Conservation (phyloP, 2,113 vertebrate genomes). For the Apodemus sylvaticus region DNA sequence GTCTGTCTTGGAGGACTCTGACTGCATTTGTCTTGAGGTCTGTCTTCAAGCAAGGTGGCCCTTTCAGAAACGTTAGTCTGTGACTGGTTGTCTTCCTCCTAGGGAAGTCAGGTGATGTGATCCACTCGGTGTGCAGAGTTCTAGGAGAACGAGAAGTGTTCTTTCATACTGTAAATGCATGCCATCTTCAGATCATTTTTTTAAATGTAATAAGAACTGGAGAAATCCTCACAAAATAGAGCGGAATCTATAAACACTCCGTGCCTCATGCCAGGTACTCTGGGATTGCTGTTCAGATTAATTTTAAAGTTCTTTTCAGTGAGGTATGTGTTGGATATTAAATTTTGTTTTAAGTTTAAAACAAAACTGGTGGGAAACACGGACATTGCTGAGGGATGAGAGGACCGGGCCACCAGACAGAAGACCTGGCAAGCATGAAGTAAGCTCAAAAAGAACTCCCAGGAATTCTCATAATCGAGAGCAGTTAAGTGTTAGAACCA, state of each 20-base stretch:
- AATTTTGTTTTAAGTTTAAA: constrained; percentile 16
- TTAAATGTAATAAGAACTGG: not conserved
- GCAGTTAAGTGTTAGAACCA: too few relatives aligned
- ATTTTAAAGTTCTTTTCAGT: not conserved
- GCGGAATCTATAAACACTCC: not conserved
- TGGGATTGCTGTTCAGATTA: not conserved
- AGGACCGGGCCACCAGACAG: too few relatives aligned
- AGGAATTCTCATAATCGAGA: too few relatives aligned
- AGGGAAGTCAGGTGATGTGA: not conserved
- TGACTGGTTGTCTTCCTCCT: not conserved
- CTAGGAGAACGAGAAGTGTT: not conserved
- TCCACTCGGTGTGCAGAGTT: not conserved
- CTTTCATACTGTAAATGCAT: constrained; percentile 11
- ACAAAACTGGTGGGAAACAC: not conserved
- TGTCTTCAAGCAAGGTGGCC: not conserved
- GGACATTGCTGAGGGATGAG: too few relatives aligned
- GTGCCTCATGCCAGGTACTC: not conserved
- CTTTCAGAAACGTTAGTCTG: not conserved
- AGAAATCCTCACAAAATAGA: not conserved
- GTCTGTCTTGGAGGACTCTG: not conserved
- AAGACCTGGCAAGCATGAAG: too few relatives aligned
- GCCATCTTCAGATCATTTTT: not conserved
- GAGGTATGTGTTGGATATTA: not conserved
- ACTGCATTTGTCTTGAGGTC: not conserved
- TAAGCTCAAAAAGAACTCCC: too few relatives aligned